Evolutionary conservation across 2,797 vertebrate species (phyloP).

Genomic region (Darevskia nairensis): DNA sequence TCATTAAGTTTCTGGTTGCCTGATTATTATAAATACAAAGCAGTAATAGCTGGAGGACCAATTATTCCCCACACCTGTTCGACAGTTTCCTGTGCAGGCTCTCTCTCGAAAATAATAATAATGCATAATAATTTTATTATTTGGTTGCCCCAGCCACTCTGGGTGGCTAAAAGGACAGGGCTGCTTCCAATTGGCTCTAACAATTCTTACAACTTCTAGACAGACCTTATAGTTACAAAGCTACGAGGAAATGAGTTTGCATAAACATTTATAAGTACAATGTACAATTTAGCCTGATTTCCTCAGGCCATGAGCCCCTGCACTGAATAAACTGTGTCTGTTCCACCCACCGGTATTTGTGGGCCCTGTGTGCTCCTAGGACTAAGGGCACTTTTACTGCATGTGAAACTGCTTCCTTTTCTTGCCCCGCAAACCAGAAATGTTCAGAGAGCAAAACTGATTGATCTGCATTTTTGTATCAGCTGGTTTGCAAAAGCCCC

Average conservation of each 20-base stretch:
- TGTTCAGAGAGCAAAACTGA: neutral
- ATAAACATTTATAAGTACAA: neutral
- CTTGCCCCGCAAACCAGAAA: neutral
- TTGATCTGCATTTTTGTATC: constrained; percentile 25
- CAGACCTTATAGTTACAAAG: neutral
- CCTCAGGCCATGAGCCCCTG: neutral
- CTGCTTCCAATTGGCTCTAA: neutral
- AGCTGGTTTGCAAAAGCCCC: neutral
- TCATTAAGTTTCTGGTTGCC: too few relatives aligned
- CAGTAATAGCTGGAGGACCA: too few relatives aligned
- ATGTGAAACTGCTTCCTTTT: neutral
- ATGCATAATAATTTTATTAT: too few relatives aligned
- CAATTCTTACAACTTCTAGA: neutral
- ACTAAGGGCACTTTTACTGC: neutral
- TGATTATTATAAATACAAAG: too few relatives aligned
- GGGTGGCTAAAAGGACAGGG: neutral
- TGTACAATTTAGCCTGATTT: neutral
- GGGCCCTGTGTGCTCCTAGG: neutral
- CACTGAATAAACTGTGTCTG: neutral
- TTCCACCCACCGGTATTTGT: neutral
- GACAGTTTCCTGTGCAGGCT: too few relatives aligned
- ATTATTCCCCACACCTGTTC: too few relatives aligned
- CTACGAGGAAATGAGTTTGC: neutral
- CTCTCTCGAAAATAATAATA: too few relatives aligned
- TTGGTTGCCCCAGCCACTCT: too few relatives aligned